Conservation (phyloP, 2,797 vertebrate species). For the Pitangus sulphuratus region DNA sequence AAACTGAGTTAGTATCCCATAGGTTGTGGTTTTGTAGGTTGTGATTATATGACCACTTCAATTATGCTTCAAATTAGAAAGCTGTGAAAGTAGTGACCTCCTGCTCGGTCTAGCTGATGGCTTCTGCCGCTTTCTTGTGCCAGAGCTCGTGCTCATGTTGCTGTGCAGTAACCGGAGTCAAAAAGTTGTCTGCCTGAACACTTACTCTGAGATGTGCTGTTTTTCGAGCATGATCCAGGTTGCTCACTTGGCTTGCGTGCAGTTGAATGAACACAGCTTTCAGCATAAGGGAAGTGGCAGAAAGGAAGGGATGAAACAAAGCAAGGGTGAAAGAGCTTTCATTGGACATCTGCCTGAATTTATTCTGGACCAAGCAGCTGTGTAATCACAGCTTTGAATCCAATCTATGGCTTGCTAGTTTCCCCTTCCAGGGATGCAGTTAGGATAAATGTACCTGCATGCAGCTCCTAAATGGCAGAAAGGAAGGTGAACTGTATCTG, state of each 20-base stretch:
- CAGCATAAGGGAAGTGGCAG: not conserved
- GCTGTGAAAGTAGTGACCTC: not conserved
- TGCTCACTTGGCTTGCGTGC: not conserved
- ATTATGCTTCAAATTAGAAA: not conserved
- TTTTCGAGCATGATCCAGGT: not conserved
- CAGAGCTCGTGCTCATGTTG: not conserved
- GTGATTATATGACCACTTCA: not conserved
- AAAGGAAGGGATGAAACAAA: not conserved
- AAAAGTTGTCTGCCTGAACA: not conserved
- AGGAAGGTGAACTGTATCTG: not conserved
- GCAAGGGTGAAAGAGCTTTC: not conserved
- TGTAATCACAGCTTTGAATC: not conserved
- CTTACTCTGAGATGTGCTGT: not conserved
- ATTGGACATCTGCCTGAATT: not conserved
- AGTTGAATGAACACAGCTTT: not conserved
- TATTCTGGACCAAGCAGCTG: not conserved
- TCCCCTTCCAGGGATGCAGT: not conserved
- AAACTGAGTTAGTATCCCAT: not conserved
- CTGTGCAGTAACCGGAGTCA: not conserved
- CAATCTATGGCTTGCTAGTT: not conserved
- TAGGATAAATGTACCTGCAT: not conserved
- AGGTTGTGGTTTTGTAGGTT: not conserved
- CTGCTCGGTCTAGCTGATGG: not conserved
- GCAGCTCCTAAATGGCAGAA: not conserved
- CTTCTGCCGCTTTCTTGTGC: not conserved